Evolutionary conservation across 1,140 invertebrate genomes (phyloP).

Genomic region (Neelides sp.): DNA sequence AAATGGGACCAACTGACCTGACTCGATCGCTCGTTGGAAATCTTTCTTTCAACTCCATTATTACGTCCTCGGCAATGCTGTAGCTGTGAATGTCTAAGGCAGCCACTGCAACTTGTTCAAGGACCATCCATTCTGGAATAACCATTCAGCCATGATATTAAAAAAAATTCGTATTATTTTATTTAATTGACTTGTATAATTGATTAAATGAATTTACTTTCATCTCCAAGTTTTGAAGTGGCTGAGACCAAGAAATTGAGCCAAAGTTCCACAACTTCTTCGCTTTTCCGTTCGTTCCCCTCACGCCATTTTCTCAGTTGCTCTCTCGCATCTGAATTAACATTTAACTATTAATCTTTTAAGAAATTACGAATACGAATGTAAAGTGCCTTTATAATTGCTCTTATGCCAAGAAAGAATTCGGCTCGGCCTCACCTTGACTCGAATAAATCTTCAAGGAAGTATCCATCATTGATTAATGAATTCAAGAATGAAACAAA

Average conservation of each 20-base stretch:
- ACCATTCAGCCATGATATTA: neutral
- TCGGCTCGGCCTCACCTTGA: neutral
- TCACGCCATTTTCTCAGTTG: conserved; percentile 79
- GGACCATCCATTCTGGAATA: conserved; percentile 69
- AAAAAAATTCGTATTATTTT: conserved; percentile 2
- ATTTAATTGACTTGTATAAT: conserved; percentile 1
- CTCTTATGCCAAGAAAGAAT: neutral
- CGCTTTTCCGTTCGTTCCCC: conserved; percentile 74
- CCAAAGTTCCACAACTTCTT: conserved; percentile 80
- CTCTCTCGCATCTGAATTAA: conserved; percentile 59
- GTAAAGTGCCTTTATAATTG: neutral
- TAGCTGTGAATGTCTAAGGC: conserved; percentile 74
- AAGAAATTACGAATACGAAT: neutral
- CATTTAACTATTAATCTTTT: conserved; percentile 4
- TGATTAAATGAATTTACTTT: conserved; percentile 50
- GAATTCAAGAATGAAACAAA: too few relatives aligned
- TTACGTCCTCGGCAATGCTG: conserved; percentile 64
- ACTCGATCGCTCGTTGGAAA: conserved; percentile 86
- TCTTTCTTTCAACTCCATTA: conserved; percentile 59
- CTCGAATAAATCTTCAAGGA: neutral
- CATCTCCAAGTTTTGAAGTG: conserved; percentile 73
- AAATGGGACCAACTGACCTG: conserved; percentile 18
- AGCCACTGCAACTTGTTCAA: conserved; percentile 87
- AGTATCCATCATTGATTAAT: neutral
- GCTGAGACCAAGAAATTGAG: conserved; percentile 57